phyloP scores from a whole-genome alignment of 2,797 vertebrate genomes.

The Chelonia mydas region DNA sequence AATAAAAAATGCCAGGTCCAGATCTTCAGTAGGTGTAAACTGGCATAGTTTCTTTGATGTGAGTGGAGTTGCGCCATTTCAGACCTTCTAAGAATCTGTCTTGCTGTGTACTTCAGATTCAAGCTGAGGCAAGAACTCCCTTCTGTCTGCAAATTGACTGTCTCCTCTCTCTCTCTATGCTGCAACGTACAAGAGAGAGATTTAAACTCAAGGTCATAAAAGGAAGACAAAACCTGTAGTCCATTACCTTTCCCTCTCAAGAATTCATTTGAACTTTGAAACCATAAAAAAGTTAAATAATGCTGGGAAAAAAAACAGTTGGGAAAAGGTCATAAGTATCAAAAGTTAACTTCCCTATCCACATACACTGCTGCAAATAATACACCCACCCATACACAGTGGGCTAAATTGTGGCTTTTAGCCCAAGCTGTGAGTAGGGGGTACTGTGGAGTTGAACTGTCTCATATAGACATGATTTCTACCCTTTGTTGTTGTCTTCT shows the following conservation, averaged over 20 bases:
- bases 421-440: background rate
- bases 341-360: background rate
- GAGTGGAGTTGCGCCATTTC: background rate
- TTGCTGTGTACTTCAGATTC: background rate
- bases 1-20: background rate
- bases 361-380: background rate
- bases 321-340: background rate
- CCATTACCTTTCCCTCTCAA: background rate
- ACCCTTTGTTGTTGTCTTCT: background rate
- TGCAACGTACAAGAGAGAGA: background rate
- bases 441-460: background rate
- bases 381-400: background rate
- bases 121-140: background rate
- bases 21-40: background rate
- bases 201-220: background rate
- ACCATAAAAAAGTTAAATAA: background rate
- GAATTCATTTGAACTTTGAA: background rate
- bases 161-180: background rate
- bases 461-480: background rate
- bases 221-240: background rate
- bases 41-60: background rate
- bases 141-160: background rate
- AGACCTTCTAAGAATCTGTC: background rate
- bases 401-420: background rate
- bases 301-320: background rate